These are phyloP conservation scores for Serripes groenlandicus DNA, from an alignment of 2,888 invertebrate genomes.

Conservation along the genomic window DNA sequence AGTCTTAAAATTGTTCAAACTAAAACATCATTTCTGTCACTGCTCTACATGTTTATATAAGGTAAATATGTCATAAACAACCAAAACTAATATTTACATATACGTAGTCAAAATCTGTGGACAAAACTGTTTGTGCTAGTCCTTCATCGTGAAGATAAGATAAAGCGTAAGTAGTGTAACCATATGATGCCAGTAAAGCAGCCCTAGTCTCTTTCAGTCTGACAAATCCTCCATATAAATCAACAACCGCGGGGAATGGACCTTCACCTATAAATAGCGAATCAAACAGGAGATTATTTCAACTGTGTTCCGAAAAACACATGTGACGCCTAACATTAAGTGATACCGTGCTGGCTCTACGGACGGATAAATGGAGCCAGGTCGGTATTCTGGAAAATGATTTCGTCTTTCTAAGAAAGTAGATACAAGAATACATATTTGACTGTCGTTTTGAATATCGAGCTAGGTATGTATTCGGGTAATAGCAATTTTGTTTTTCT, in stretches of 20 bases:
- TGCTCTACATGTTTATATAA: neutral
- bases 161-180: conserved; percentile 50
- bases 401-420: no score
- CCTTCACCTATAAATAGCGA: conserved; percentile 31
- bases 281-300: neutral
- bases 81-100: neutral
- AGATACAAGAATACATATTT: no score
- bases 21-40: neutral
- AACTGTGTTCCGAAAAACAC: no score
- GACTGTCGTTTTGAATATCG: no score
- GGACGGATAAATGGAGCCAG: no score
- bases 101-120: neutral
- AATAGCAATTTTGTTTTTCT: no score
- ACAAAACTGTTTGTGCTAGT: conserved; percentile 22
- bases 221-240: conserved; percentile 59
- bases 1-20: no score
- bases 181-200: conserved; percentile 57
- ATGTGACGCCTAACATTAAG: no score
- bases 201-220: conserved; percentile 58
- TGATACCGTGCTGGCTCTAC: no score
- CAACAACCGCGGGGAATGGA: conserved; percentile 56
- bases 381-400: no score
- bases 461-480: no score
- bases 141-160: conserved; percentile 39
- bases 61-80: neutral